These are phyloP conservation scores for Willowsia nigromaculata DNA, from an alignment of 2,888 invertebrate species.

Conservation along the genomic window DNA sequence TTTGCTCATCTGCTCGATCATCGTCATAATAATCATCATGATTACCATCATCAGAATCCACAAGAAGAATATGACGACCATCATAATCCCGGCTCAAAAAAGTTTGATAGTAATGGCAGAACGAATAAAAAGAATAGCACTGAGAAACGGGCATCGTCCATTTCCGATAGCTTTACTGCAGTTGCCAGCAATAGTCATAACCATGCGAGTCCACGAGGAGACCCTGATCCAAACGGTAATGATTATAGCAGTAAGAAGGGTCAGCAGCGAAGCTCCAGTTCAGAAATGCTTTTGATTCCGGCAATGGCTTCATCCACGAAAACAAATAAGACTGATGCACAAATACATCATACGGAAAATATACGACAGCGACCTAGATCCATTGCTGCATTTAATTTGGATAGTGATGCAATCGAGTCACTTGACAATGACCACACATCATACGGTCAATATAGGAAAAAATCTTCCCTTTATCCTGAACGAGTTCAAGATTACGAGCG, in stretches of 20 bases:
- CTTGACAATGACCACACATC: slow-evolving; percentile 11
- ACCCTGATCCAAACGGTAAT: slow-evolving; percentile 1
- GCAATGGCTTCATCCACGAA: slow-evolving; percentile 8
- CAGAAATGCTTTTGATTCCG: slow-evolving; percentile 11
- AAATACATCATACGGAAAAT: neutral
- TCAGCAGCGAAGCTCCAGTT: neutral
- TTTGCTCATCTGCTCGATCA: slow-evolving; percentile 44
- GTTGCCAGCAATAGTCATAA: slow-evolving; percentile 31
- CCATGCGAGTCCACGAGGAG: neutral
- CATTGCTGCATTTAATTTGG: slow-evolving; percentile 57
- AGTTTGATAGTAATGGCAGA: neutral
- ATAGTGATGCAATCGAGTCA: slow-evolving; percentile 16
- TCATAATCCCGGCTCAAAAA: slow-evolving; percentile 5
- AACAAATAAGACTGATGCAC: neutral
- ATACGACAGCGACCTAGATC: slow-evolving; percentile 38
- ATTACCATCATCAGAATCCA: neutral
- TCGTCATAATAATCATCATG: slow-evolving; percentile 48
- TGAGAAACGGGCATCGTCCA: neutral
- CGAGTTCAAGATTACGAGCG: neutral
- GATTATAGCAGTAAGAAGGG: slow-evolving; percentile 4
- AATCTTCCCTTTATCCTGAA: neutral
- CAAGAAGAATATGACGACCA: slow-evolving; percentile 12
- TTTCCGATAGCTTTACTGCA: slow-evolving; percentile 4
- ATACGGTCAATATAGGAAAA: neutral
- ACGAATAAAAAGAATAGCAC: neutral